A percentile compares a stretch with the other conserved stretches of the same genome.
Conservation (phyloP, 2,888 invertebrate genomes). For the Andricus curvator region DNA sequence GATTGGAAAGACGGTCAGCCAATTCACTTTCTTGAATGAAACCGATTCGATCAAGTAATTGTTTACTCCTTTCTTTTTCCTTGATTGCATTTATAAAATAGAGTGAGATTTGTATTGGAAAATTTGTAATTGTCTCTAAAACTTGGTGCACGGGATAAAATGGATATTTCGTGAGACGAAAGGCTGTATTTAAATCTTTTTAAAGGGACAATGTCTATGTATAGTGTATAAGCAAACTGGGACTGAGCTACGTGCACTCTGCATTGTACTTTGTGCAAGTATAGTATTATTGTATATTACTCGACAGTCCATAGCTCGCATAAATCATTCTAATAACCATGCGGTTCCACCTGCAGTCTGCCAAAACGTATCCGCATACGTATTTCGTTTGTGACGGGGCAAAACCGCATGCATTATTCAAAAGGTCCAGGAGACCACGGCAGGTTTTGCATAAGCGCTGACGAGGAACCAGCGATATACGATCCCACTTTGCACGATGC, state of each 20-base stretch:
- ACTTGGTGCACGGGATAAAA: neutral
- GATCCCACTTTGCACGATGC: conserved; percentile 26
- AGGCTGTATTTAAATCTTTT: neutral
- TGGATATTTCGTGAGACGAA: neutral
- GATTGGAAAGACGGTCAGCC: too few species aligned
- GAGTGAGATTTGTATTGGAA: too few species aligned
- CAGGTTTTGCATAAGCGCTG: conserved; percentile 69
- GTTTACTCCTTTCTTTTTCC: too few species aligned
- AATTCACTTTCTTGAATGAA: too few species aligned
- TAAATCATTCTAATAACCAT: conserved; percentile 74
- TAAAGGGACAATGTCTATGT: neutral
- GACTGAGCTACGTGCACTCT: neutral
- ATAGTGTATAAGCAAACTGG: neutral
- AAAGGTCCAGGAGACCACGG: conserved; percentile 58
- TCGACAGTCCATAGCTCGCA: conserved; percentile 64
- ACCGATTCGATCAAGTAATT: too few species aligned
- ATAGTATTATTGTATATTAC: conserved; percentile 23
- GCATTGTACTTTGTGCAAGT: neutral
- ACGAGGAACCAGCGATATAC: conserved; percentile 57
- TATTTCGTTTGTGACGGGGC: conserved; percentile 64
- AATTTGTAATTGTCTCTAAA: too few species aligned
- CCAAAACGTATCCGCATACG: conserved; percentile 62
- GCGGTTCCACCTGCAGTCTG: conserved; percentile 73
- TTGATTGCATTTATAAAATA: too few species aligned
- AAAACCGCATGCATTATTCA: conserved; percentile 75